These are phyloP conservation scores for Hybognathus amarus DNA, from an alignment of 2,797 vertebrate genomes.

Conservation along the genomic window DNA sequence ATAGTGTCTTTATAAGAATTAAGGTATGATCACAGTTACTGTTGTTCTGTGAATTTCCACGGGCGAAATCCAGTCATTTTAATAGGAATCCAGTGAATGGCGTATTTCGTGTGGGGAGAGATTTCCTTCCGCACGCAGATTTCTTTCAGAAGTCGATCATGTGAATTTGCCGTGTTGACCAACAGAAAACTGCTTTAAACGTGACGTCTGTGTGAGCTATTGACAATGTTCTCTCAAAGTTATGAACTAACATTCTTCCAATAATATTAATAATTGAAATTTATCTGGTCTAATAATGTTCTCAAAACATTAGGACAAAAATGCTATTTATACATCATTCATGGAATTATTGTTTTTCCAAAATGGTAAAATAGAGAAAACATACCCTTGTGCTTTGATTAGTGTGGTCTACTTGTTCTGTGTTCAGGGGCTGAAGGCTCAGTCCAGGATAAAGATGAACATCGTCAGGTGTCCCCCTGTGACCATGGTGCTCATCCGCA, in stretches of 20 bases:
- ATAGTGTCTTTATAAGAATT: neutral
- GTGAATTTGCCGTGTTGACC: neutral
- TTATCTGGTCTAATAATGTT: too few species aligned
- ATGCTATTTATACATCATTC: too few species aligned
- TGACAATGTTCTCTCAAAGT: neutral
- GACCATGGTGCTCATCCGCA: conserved; percentile 93
- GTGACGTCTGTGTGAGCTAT: neutral
- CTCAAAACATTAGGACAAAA: too few species aligned
- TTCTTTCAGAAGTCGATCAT: neutral
- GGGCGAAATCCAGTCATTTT: neutral
- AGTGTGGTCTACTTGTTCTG: neutral
- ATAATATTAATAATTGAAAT: neutral
- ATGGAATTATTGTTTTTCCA: too few species aligned
- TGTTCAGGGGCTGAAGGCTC: conserved; percentile 91
- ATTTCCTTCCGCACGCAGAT: neutral
- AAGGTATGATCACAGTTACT: neutral
- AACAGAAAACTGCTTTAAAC: neutral
- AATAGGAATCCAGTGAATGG: neutral
- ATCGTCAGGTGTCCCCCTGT: conserved; percentile 95
- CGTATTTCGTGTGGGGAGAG: neutral
- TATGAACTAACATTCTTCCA: neutral
- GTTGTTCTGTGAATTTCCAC: neutral
- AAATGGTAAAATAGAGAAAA: too few species aligned
- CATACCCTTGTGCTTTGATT: neutral
- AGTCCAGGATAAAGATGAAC: conserved; percentile 93